These are phyloP conservation scores for Dryobotodes eremita DNA, from an alignment of 2,888 invertebrate species.

Conservation along the genomic window DNA sequence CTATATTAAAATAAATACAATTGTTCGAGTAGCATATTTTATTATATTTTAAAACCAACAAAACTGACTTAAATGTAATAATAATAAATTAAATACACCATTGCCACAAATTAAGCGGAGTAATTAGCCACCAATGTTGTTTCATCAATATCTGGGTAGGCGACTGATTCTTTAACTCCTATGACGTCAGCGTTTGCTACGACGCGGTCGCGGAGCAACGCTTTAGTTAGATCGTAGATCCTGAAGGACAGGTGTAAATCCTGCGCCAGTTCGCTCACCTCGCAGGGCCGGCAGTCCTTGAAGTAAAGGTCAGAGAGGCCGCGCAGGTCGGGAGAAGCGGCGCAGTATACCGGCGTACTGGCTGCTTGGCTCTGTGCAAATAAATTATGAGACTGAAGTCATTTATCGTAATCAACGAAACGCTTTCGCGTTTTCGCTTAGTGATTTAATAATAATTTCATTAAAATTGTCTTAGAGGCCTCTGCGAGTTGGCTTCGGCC, in stretches of 20 bases:
- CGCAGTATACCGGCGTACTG: slow-evolving; percentile 96
- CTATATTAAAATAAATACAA: slow-evolving; percentile 53
- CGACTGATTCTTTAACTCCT: slow-evolving; percentile 30
- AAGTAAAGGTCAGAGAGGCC: slow-evolving; percentile 96
- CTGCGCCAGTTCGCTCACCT: slow-evolving; percentile 81
- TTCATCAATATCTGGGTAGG: slow-evolving; percentile 63
- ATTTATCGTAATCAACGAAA: not conserved
- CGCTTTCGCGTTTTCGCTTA: not conserved
- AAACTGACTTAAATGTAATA: not conserved
- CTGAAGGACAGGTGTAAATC: slow-evolving; percentile 83
- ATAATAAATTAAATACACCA: slow-evolving; percentile 31
- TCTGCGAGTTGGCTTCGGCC: too few relatives aligned
- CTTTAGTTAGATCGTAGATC: slow-evolving; percentile 78
- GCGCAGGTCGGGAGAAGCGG: slow-evolving; percentile 94
- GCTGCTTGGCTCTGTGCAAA: slow-evolving; percentile 96
- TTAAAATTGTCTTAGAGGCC: too few relatives aligned
- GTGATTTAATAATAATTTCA: not conserved
- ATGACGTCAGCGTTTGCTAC: slow-evolving; percentile 49
- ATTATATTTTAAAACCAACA: slow-evolving; percentile 45
- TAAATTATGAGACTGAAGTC: not conserved
- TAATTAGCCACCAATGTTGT: slow-evolving; percentile 71
- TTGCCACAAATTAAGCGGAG: slow-evolving; percentile 55
- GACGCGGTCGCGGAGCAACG: slow-evolving; percentile 74
- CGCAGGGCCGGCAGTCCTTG: slow-evolving; percentile 95
- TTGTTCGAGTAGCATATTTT: slow-evolving; percentile 49